Evolutionary conservation across 2,113 vertebrate genomes (phyloP).

Genomic region (Macaca fascicularis): T2T-MFA8v1.1 NC_088384.1:70792501-70793000

Average conservation of each 20-base stretch:
- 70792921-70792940: constrained; percentile 56
- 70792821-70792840: constrained; percentile 9
- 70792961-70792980: constrained; percentile 36
- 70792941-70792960: constrained; percentile 56
- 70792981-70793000: constrained; percentile 33
- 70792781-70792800: constrained; percentile 53
- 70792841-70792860: constrained; percentile 62
- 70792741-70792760: constrained; percentile 30
- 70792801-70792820: constrained; percentile 37
- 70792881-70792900: constrained; percentile 68
- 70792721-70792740: neutral
- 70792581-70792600: neutral
- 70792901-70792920: constrained; percentile 67
- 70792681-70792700: constrained; percentile 20
- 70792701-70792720: neutral
- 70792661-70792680: neutral
- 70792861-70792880: constrained; percentile 59
- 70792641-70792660: neutral
- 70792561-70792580: neutral
- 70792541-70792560: neutral
- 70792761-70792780: constrained; percentile 35
- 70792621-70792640: neutral
- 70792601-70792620: neutral
- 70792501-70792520: constrained; percentile 20
- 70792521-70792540: neutral